Percentiles rank a stretch among this genome's conserved stretches.
phyloP scores from a whole-genome alignment of 2,113 vertebrate genomes.

The Boulengeromyrus knoepffleri region DNA sequence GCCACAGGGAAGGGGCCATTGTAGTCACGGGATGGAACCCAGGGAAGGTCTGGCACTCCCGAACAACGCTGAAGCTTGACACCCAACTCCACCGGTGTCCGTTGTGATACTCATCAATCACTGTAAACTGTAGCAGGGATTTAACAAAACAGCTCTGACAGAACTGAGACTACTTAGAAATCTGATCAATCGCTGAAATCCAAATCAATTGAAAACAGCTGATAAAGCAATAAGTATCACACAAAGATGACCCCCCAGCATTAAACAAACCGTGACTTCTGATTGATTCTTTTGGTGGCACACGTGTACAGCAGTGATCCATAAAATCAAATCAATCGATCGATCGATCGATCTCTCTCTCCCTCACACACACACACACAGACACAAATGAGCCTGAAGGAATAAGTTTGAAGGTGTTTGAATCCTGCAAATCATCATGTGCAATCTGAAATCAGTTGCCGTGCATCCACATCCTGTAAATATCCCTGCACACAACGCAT shows the following conservation, averaged over 20 bases:
- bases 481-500: background rate
- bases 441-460: background rate
- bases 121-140: conserved; percentile 30
- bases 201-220: background rate
- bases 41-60: conserved; percentile 41
- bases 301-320: background rate
- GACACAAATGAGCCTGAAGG: background rate
- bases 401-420: background rate
- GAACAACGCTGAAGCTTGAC: conserved; percentile 26
- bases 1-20: background rate
- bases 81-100: conserved; percentile 28
- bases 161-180: conserved; percentile 14
- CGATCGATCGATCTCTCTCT: background rate
- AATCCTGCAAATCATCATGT: background rate
- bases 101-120: conserved; percentile 41
- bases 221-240: background rate
- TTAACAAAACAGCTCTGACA: background rate
- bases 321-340: background rate
- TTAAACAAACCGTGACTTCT: background rate
- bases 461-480: background rate
- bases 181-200: background rate
- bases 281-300: background rate
- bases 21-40: background rate
- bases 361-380: too few species aligned
- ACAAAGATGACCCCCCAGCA: background rate